A percentile compares a stretch with the other conserved stretches of the same genome.
Conservation (phyloP, 2,797 vertebrate genomes). For the Eulemur mongoz region DNA sequence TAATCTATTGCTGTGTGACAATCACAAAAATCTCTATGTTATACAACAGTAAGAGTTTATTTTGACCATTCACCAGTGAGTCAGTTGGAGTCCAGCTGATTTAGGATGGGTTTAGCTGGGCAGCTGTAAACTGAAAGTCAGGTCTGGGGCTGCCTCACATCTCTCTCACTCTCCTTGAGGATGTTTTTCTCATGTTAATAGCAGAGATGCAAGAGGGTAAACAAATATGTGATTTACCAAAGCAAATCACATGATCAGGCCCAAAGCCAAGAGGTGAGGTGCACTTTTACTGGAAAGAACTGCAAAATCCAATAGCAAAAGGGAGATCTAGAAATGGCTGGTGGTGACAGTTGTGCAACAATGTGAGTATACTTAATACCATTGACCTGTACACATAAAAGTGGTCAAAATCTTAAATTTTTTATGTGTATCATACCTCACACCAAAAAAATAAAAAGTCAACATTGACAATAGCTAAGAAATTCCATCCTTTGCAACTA, state of each 20-base stretch:
- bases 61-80: not conserved
- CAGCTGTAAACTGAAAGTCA: not conserved
- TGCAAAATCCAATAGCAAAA: not conserved
- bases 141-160: not conserved
- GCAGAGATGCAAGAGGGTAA: not conserved
- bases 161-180: not conserved
- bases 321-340: not conserved
- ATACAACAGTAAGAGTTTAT: not conserved
- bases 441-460: not conserved
- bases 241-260: not conserved
- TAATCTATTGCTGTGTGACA: not conserved
- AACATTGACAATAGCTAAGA: not conserved
- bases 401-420: not conserved
- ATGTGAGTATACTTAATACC: not conserved
- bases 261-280: not conserved
- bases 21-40: not conserved
- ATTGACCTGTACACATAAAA: not conserved
- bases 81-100: not conserved
- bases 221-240: not conserved
- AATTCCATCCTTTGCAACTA: not conserved
- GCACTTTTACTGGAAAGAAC: not conserved
- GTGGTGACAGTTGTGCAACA: not conserved
- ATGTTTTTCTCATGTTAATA: not conserved
- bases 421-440: not conserved
- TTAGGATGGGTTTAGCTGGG: not conserved